These are phyloP conservation scores for Strigamia maritima DNA, from an alignment of 2,888 invertebrate genomes.

Conservation along the genomic window DNA sequence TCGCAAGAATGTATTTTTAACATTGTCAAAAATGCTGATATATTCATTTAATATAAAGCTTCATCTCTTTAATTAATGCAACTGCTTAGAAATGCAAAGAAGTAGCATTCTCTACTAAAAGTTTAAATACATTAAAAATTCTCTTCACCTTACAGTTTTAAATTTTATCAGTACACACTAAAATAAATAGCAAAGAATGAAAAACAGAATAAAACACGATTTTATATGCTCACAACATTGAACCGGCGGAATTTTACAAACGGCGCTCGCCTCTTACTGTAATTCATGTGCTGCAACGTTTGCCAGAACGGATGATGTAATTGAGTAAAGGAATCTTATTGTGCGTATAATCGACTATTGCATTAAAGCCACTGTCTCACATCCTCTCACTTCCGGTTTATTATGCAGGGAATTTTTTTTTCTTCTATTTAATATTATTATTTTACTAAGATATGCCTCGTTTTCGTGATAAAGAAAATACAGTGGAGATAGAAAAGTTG, in stretches of 20 bases:
- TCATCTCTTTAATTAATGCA: too few species aligned
- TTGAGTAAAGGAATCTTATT: neutral
- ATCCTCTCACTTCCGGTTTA: slow-evolving; percentile 3
- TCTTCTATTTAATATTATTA: neutral
- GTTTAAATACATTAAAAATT: too few species aligned
- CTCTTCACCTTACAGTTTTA: too few species aligned
- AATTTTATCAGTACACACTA: too few species aligned
- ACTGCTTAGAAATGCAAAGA: too few species aligned
- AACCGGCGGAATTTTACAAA: neutral
- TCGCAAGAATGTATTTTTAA: too few species aligned
- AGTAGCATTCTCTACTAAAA: too few species aligned
- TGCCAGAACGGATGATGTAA: slow-evolving; percentile 23
- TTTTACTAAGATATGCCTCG: neutral
- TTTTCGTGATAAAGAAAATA: neutral
- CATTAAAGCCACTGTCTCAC: neutral
- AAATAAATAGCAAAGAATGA: neutral
- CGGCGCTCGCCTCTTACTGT: neutral
- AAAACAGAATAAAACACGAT: neutral
- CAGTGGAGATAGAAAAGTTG: neutral
- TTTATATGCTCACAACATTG: neutral
- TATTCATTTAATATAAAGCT: neutral
- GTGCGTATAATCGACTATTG: slow-evolving; percentile 20
- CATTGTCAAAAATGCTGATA: neutral
- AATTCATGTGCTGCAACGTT: neutral
- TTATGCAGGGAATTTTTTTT: neutral